Evolutionary conservation across 2,888 invertebrate genomes (phyloP).

Genomic region (Fabriciana adippe): DNA sequence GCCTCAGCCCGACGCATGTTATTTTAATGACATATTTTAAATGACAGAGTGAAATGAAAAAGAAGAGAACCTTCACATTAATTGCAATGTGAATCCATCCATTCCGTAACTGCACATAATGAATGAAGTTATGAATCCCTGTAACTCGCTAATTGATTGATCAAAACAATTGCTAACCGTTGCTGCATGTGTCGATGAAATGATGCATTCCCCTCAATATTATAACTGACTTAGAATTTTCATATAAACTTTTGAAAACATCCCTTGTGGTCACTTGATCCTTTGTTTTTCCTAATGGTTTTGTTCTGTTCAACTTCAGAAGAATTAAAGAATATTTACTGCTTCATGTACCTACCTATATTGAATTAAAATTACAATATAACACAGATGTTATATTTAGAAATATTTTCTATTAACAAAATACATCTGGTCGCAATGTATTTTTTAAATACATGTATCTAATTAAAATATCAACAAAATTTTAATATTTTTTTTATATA

Average conservation of each 20-base stretch:
- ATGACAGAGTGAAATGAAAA: conserved; percentile 52
- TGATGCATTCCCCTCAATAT: conserved; percentile 60
- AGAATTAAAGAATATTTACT: conserved; percentile 11
- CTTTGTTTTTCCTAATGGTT: conserved; percentile 13
- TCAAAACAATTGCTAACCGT: conserved; percentile 63
- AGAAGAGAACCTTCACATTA: conserved; percentile 32
- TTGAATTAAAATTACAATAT: conserved; percentile 17
- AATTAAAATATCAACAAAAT: not conserved
- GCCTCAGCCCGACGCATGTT: conserved; percentile 81
- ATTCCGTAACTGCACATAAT: conserved; percentile 19
- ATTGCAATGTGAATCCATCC: conserved; percentile 28
- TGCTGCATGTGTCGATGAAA: conserved; percentile 75
- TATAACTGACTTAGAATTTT: conserved; percentile 63
- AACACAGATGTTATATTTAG: conserved; percentile 2
- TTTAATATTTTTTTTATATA: conserved; percentile 37
- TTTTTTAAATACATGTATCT: not conserved
- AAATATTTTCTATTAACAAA: not conserved
- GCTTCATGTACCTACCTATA: conserved; percentile 13
- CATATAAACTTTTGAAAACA: conserved; percentile 45
- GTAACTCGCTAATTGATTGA: conserved; percentile 55
- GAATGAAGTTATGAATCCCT: conserved; percentile 41
- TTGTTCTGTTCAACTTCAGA: conserved; percentile 8
- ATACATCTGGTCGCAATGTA: conserved; percentile 16
- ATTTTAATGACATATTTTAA: conserved; percentile 60
- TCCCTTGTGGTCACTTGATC: conserved; percentile 17